A percentile compares a stretch with the other conserved stretches of the same genome.
phyloP scores from a whole-genome alignment of 2,113 vertebrate genomes.

The Ivindomyrus marchei region DNA sequence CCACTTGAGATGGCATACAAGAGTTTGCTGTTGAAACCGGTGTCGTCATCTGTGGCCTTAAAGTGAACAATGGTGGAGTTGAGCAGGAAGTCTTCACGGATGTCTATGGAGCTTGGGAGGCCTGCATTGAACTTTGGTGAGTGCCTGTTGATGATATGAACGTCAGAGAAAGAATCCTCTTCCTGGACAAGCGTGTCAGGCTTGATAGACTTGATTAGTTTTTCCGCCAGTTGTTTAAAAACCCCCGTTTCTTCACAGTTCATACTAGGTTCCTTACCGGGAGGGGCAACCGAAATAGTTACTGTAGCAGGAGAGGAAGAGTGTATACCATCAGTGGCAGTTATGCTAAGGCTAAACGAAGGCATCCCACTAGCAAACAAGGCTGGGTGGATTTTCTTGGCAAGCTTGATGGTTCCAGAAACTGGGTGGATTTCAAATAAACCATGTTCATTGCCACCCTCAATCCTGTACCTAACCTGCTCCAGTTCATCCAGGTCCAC shows the following conservation, averaged over 20 bases:
- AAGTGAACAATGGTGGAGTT: conserved; percentile 70
- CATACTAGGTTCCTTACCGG: conserved; percentile 54
- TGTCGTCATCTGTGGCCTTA: conserved; percentile 72
- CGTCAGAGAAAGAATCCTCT: conserved; percentile 71
- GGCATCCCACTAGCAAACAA: conserved; percentile 37
- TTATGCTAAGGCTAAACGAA: conserved; percentile 71
- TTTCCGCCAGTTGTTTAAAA: conserved; percentile 72
- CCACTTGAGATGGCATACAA: conserved; percentile 82
- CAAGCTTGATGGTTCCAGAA: conserved; percentile 72
- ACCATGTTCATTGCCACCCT: conserved; percentile 77
- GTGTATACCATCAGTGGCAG: conserved; percentile 78
- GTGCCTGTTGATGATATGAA: conserved; percentile 76
- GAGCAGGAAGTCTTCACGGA: conserved; percentile 66
- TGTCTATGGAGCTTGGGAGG: conserved; percentile 76
- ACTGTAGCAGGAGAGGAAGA: conserved; percentile 69
- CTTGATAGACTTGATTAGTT: conserved; percentile 77
- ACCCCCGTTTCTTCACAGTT: conserved; percentile 81
- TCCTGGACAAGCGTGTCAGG: conserved; percentile 62
- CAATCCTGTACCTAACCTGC: conserved; percentile 74
- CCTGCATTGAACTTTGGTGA: conserved; percentile 72
- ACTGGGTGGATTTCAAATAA: conserved; percentile 73
- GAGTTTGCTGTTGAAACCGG: conserved; percentile 78
- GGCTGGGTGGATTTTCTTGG: conserved; percentile 55
- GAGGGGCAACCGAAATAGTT: conserved; percentile 68
- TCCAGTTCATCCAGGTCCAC: conserved; percentile 87